Evolutionary conservation across 2,888 invertebrate species (phyloP).

Genomic region (Cistogaster globosa): DNA sequence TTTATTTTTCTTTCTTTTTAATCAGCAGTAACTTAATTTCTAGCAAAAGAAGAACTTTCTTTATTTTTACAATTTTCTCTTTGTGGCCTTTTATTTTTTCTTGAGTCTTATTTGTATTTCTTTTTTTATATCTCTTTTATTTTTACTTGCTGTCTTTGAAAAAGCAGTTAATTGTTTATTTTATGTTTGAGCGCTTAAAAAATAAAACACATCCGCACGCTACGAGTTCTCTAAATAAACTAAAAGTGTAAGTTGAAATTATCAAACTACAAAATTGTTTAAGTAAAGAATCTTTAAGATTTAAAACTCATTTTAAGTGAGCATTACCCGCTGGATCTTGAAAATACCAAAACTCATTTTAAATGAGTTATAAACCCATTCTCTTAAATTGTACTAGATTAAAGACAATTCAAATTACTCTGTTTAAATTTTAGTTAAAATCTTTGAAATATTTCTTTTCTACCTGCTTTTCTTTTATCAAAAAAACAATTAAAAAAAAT

Average conservation of each 20-base stretch:
- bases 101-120: constrained; percentile 19
- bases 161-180: neutral
- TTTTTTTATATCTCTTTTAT: constrained; percentile 31
- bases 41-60: constrained; percentile 25
- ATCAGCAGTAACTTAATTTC: constrained; percentile 15
- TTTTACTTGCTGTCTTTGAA: constrained; percentile 14
- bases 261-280: constrained; percentile 34
- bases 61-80: constrained; percentile 27
- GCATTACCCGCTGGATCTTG: constrained; percentile 29
- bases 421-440: constrained; percentile 1
- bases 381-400: constrained; percentile 63
- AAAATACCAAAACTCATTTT: constrained; percentile 36
- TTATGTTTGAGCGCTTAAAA: constrained; percentile 10
- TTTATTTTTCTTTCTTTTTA: neutral
- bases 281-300: constrained; percentile 4
- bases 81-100: constrained; percentile 24
- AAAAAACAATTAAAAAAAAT: neutral
- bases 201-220: constrained; percentile 29
- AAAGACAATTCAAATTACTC: constrained; percentile 27
- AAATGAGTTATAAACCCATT: constrained; percentile 27
- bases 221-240: constrained; percentile 64
- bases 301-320: constrained; percentile 55
- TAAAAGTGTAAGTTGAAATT: constrained; percentile 19
- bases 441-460: constrained; percentile 23
- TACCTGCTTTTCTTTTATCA: constrained; percentile 45